Base-by-base conservation (phyloP, 1,140 invertebrate genomes). In the Solenopsis fugax region DNA sequence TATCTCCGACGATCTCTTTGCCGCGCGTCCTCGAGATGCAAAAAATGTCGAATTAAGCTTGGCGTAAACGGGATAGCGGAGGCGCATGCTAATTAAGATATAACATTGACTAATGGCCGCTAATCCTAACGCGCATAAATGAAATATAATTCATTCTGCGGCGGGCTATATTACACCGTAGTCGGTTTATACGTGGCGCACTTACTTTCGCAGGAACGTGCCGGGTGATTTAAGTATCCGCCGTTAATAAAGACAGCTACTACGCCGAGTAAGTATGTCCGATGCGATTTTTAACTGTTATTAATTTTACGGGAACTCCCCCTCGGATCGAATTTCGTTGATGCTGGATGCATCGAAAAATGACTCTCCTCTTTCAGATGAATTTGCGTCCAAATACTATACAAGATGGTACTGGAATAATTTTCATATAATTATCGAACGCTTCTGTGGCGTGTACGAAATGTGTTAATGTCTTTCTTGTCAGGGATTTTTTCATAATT, bases 1-100 rank as follows among this genome's bases (percentile, higher is more conserved):
- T 73, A 73, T 60, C 54, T 41, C 41, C 41, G 41, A 12, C 37
- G 37, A 78, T 37, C 10, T 58, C 41, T 45, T 1, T 41, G 12
- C n/a, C 18, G 1, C 10, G 12, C 29, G 18, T 21, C 18, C 48
- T 1, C 13, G 50, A 12, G 48, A 48, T 50, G 69, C 69, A 71
- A 71, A 76, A 82, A 87, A 64, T 64, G 71, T 78, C 54, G 56
- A 84, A 81, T 64, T 58, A 82, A 84, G 54, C 34, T 34, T 29
- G 34, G 16, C 41, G 78, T 54, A 85, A 90, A 78, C 58, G 65
- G 37, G 73, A 9, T 41, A 62, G 72, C 60, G n/a, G 12, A 54
- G 37, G 48, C 48, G 48, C 18, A 62, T 56, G 73, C 73, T 90
- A 90, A 90, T 90, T 90, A 90, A 90, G 54, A 85, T 81, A 60